These are phyloP conservation scores for Heliconius nattereri DNA, from an alignment of 1,140 invertebrate species.

Conservation along the genomic window DNA sequence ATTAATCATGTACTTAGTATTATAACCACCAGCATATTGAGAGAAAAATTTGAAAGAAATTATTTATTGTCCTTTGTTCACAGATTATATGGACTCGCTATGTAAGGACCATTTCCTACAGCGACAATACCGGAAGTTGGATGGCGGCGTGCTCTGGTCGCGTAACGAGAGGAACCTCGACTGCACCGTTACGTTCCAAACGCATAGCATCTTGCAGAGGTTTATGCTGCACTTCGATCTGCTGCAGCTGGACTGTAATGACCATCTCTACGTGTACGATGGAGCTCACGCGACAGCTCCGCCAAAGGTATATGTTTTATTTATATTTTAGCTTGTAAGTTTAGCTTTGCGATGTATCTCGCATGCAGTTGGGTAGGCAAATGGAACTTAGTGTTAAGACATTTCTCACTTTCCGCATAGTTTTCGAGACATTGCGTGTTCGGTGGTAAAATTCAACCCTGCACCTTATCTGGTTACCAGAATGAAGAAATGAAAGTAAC, in stretches of 20 bases:
- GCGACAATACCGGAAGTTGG: constrained; percentile 93
- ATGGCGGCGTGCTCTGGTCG: constrained; percentile 93
- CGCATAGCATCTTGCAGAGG: constrained; percentile 94
- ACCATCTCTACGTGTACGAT: constrained; percentile 95
- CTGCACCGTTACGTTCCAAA: constrained; percentile 95
- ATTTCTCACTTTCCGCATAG: too few species aligned
- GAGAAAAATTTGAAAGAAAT: neutral
- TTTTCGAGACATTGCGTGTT: too few species aligned
- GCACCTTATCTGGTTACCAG: too few species aligned
- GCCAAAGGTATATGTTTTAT: constrained; percentile 86
- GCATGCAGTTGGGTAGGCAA: too few species aligned
- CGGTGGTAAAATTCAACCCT: too few species aligned
- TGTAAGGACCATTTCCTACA: constrained; percentile 94
- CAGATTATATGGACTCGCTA: constrained; percentile 92
- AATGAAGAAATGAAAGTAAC: too few species aligned
- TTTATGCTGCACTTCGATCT: constrained; percentile 95
- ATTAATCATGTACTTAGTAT: too few species aligned
- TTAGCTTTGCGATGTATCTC: too few species aligned
- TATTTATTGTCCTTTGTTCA: neutral
- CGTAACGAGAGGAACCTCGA: constrained; percentile 94
- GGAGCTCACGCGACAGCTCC: constrained; percentile 93
- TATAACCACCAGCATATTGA: too few species aligned
- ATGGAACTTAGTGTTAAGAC: too few species aligned
- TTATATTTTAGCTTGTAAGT: neutral
- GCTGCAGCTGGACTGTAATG: constrained; percentile 93